Conservation (phyloP, 2,888 invertebrate genomes). For the Cheilosia vernalis region DNA sequence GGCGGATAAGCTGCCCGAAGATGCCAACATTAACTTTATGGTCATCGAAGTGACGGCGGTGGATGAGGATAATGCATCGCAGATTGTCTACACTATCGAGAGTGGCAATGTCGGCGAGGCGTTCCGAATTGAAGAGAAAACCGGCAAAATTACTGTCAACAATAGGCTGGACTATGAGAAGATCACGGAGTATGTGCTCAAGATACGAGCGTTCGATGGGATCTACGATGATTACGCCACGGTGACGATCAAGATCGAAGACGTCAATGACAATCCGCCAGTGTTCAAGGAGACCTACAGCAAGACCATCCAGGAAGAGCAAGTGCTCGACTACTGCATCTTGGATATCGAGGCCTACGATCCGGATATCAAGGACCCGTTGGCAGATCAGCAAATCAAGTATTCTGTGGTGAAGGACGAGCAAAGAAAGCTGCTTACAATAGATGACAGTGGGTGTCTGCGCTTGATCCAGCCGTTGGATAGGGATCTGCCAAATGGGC, state of each 20-base stretch:
- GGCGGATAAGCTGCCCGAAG: slow-evolving; percentile 91
- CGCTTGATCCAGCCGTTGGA: slow-evolving; percentile 88
- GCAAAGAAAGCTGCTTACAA: slow-evolving; percentile 88
- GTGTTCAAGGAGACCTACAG: slow-evolving; percentile 90
- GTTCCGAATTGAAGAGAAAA: slow-evolving; percentile 92
- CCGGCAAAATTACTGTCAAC: slow-evolving; percentile 93
- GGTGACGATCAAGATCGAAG: slow-evolving; percentile 93
- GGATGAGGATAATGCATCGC: slow-evolving; percentile 94
- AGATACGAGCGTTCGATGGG: slow-evolving; percentile 93
- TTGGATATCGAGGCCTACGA: slow-evolving; percentile 90
- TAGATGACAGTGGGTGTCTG: slow-evolving; percentile 91
- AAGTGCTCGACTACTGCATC: slow-evolving; percentile 88
- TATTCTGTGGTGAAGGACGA: slow-evolving; percentile 90
- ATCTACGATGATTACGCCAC: slow-evolving; percentile 91
- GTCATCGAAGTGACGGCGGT: slow-evolving; percentile 94
- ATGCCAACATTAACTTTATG: slow-evolving; percentile 91
- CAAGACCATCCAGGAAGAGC: slow-evolving; percentile 91
- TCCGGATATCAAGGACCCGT: slow-evolving; percentile 92
- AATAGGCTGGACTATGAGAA: slow-evolving; percentile 92
- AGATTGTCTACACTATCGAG: slow-evolving; percentile 93
- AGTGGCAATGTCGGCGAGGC: slow-evolving; percentile 94
- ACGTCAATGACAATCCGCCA: slow-evolving; percentile 97
- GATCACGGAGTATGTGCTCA: slow-evolving; percentile 92
- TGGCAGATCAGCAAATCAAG: slow-evolving; percentile 90
- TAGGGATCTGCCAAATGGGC: slow-evolving; percentile 94